phyloP scores from a whole-genome alignment of 1,140 invertebrate genomes.

The Drosophila pectinifera region DNA sequence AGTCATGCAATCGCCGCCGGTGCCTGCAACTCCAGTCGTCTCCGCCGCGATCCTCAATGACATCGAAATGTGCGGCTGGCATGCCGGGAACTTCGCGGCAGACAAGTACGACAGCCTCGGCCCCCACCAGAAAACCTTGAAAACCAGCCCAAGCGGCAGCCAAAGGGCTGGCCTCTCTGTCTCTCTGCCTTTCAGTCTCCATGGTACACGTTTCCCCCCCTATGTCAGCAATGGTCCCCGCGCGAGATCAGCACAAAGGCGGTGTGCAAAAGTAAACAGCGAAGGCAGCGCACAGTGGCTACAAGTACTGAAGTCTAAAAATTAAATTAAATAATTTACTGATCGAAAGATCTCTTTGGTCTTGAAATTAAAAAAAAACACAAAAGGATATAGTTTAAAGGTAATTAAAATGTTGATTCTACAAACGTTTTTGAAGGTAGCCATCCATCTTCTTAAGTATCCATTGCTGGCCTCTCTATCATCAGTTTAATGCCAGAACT shows the following conservation, averaged over 20 bases:
- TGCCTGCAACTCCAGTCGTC: constrained; percentile 8
- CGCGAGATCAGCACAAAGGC: constrained; percentile 74
- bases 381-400: no score
- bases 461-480: no score
- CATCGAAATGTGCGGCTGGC: constrained; percentile 79
- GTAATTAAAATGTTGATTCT: no score
- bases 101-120: constrained; percentile 15
- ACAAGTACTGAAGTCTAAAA: background rate
- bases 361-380: no score
- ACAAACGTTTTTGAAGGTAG: no score
- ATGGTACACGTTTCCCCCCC: background rate
- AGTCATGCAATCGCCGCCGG: constrained; percentile 59
- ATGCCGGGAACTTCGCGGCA: constrained; percentile 59
- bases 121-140: constrained; percentile 61
- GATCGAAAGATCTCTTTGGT: no score
- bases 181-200: constrained; percentile 23
- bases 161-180: constrained; percentile 40
- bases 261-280: constrained; percentile 75
- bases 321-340: background rate
- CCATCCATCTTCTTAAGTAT: no score
- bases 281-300: constrained; percentile 32
- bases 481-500: no score
- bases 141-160: constrained; percentile 38
- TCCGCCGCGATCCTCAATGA: constrained; percentile 72
- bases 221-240: background rate